Conservation (phyloP, 64 coral and sea anemone species). For the Stichodactyla helianthus region DNA sequence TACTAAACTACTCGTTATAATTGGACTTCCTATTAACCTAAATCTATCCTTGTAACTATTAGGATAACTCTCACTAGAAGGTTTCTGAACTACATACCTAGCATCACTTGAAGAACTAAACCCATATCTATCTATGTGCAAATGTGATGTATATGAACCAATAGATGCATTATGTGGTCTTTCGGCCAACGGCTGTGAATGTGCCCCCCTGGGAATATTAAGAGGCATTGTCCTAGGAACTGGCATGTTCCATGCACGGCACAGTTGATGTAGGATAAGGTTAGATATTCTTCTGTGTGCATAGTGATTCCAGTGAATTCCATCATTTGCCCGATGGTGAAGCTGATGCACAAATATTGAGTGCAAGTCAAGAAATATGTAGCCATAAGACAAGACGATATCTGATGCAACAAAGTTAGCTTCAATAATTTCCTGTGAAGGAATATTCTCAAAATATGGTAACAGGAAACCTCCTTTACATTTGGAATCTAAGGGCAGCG, state of each 20-base stretch:
- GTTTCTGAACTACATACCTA: conserved; percentile 11
- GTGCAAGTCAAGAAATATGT: conserved; percentile 65
- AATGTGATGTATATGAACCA: background rate
- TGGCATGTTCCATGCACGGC: conserved; percentile 7
- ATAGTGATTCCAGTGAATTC: conserved; percentile 67
- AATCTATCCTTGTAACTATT: conserved; percentile 19
- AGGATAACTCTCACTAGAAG: background rate
- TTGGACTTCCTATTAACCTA: conserved; percentile 4
- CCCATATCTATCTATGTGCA: conserved; percentile 2
- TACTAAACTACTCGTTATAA: background rate
- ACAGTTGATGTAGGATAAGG: background rate
- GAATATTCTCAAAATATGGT: conserved; percentile 59
- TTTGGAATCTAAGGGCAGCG: conserved; percentile 54
- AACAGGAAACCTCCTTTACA: conserved; percentile 76
- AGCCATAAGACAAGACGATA: conserved; percentile 23
- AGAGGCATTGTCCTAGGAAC: background rate
- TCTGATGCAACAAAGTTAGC: conserved; percentile 59
- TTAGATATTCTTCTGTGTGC: conserved; percentile 69
- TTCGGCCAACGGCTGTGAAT: background rate
- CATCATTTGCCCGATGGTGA: conserved; percentile 59
- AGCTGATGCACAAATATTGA: conserved; percentile 52
- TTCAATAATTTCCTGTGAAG: conserved; percentile 62
- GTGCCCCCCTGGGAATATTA: background rate
- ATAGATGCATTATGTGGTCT: background rate
- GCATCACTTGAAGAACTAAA: background rate